Evolutionary conservation across 2,797 vertebrate genomes (phyloP).

Genomic region (Hybognathus amarus): DNA sequence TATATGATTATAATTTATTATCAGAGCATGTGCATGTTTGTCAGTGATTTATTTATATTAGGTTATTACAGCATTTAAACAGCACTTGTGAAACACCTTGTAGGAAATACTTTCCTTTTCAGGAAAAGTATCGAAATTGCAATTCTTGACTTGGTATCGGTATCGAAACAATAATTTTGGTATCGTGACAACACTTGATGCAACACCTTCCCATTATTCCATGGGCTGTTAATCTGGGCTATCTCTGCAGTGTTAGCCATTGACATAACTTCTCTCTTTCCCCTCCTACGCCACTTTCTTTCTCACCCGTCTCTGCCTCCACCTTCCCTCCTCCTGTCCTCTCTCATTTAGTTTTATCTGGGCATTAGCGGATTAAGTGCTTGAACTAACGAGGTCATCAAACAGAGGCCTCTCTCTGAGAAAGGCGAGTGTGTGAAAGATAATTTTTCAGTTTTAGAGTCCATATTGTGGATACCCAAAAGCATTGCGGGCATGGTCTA

Average conservation of each 20-base stretch:
- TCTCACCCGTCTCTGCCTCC: conserved; percentile 8
- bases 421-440: conserved; percentile 21
- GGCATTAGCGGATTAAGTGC: conserved; percentile 83
- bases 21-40: too few species aligned
- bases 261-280: not conserved
- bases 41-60: too few species aligned
- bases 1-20: too few species aligned
- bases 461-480: not conserved
- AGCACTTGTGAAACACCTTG: too few species aligned
- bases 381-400: conserved; percentile 83
- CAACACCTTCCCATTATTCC: not conserved
- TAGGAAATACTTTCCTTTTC: too few species aligned
- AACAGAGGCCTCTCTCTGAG: conserved; percentile 66
- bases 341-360: conserved; percentile 79
- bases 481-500: not conserved
- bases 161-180: too few species aligned
- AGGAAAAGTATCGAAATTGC: too few species aligned
- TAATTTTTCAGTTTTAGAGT: conserved; percentile 1
- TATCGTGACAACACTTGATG: too few species aligned
- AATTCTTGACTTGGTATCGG: too few species aligned
- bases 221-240: not conserved
- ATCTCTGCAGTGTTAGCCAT: not conserved
- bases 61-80: too few species aligned
- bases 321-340: conserved; percentile 13
- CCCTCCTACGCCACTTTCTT: not conserved